phyloP scores from a whole-genome alignment of 2,888 invertebrate genomes.

The Therioaphis trifolii region DNA sequence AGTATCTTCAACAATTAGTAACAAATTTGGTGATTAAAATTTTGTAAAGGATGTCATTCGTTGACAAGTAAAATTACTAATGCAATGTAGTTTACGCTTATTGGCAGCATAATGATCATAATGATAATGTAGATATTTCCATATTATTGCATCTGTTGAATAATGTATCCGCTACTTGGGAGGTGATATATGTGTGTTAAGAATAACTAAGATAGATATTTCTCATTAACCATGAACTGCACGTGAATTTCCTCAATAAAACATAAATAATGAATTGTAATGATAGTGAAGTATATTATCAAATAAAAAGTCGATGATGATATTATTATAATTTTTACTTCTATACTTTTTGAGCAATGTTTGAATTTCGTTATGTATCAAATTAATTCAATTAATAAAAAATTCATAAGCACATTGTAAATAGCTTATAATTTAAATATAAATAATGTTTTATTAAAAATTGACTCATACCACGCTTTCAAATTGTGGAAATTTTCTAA shows the following conservation, averaged over 20 bases:
- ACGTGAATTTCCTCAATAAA: conserved; percentile 4
- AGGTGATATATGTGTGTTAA: conserved; percentile 45
- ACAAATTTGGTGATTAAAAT: not conserved
- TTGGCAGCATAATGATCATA: conserved; percentile 3
- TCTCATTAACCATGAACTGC: not conserved
- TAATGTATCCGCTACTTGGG: conserved; percentile 57
- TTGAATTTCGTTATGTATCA: no score
- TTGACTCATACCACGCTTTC: conserved; percentile 34
- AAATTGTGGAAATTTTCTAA: conserved; percentile 9
- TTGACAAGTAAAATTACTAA: conserved; percentile 14
- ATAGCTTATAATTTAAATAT: not conserved
- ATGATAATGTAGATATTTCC: conserved; percentile 9
- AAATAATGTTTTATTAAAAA: not conserved
- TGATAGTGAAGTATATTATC: no score
- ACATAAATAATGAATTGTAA: no score
- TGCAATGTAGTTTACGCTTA: not conserved
- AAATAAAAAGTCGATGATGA: conserved; percentile 1
- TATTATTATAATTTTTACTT: not conserved
- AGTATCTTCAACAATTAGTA: no score
- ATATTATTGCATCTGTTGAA: conserved; percentile 41
- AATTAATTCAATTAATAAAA: no score
- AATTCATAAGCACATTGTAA: no score
- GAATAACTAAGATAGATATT: conserved; percentile 41
- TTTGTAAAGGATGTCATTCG: not conserved
- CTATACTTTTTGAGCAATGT: no score